Base-by-base conservation (phyloP, 2,113 vertebrate species). In the Toxotes chatareus region DNA sequence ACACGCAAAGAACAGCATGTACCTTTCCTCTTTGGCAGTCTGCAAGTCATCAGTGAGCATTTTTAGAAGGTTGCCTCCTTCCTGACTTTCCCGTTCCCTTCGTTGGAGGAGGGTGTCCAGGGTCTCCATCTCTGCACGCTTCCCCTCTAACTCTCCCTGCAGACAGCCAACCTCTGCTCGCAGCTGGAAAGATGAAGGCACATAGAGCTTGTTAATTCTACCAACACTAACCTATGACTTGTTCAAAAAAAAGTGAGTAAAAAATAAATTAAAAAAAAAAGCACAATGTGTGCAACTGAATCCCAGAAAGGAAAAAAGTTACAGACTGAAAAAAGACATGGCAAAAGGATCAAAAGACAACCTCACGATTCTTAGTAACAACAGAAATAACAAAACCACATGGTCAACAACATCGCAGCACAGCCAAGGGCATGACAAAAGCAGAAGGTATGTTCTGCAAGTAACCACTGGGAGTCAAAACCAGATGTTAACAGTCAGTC, bases 1-100 rank as follows among this genome's bases (percentile, higher is more conserved):
- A 42, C 7, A 72, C 49, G 38, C 12, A 23, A 27, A 44, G 36
- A 46, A 8, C 14, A 56, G 10, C 4, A 9, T 65, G 62, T 51
- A 99, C 98, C 94, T 94, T 84, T 99, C 96, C 3, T 91, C 88
- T 61, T 94, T 95, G 47, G 94, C 94, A 0, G 67, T 80, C n/a
- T 94, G 94, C 3, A 95, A 68, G 55, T 99, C 98, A 3, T 96
- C 93, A 60, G 93, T 95, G 76, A 99, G 94, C 96, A 99, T 94
- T 27, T 94, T 89, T 7, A 99, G 85, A 32, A 97, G 95, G 89
- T 96, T 96, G 0, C 93, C 92, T 49, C 94, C 96, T 86, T 97
- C 97, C 68, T 96, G 95, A 84, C 95, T 96, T 81, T 98, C 98
- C 63, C 96, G 88, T 32, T 96, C 95, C 3, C 90, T 86, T 9